Evolutionary conservation across 2,888 invertebrate species (phyloP), one percentile per base, ranked within the genome.

Genomic region (Saturnia japonica): DNA sequence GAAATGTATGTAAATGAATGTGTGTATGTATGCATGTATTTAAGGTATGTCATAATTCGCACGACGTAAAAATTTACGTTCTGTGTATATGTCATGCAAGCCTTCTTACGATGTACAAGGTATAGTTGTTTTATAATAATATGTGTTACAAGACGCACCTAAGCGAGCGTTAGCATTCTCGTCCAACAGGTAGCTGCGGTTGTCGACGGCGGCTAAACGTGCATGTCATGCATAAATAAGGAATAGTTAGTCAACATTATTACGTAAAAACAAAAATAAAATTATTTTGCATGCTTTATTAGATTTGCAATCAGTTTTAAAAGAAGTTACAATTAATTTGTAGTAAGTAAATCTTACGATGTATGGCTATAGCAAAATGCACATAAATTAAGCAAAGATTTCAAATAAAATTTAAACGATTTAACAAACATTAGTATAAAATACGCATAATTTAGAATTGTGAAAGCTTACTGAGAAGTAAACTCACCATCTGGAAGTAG

Each of bases 161-260:
- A 92, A 75, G 84, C 82, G 89, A 82, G 92, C 86, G 91, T 96
- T 96, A 93, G 95, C 95, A 94, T 96, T 96, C 93, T 96, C 95
- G 94, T 96, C 96, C 87, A 96, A 95, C 93, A 96, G 96, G 94
- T 96, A 97, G 91, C 96, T 96, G 94, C 95, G 95, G 94, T 96
- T 97, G 95, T 96, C 96, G 90, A 96, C 95, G 87, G 96, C 96
- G 94, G 95, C 95, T 95, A 94, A 91, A 81, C 92, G 91, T 92
- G 93, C 93, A 85, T 80, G 75, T 78, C 90, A 89, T 92, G 92
- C 91, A 84, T 81, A 85, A 86, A 78, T 74, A 80, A 73, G 77
- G 78, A 28, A 60, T 14, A 28, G 25, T 60, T 60, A 60, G 57
- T 60, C 8, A 22, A 54, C 11, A 60, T 60, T 60, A 28, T 60